Evolutionary conservation across 2,888 invertebrate species (phyloP).

Genomic region (Tupiocoris notatus): DNA sequence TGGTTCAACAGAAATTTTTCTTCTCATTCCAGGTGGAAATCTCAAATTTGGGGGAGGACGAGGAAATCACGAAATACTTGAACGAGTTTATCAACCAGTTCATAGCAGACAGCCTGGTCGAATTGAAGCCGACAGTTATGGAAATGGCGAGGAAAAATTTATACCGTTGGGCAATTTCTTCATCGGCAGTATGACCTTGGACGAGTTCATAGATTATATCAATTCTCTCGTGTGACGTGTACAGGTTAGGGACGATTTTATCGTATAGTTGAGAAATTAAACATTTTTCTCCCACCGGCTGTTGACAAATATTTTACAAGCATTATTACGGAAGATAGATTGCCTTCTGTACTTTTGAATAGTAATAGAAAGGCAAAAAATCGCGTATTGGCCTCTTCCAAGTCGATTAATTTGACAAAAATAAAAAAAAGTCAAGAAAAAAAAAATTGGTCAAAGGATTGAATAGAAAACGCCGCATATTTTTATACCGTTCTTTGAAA

Average conservation of each 20-base stretch:
- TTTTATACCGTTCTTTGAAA: slow-evolving; percentile 46
- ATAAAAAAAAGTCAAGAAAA: too few species aligned
- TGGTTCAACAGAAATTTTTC: too few species aligned
- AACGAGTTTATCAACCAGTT: slow-evolving; percentile 32
- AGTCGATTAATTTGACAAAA: too few species aligned
- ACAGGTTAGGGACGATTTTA: too few species aligned
- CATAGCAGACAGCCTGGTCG: slow-evolving; percentile 3
- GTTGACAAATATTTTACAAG: too few species aligned
- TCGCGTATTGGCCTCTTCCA: too few species aligned
- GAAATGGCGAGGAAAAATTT: neutral
- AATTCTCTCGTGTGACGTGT: neutral
- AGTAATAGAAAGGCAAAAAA: too few species aligned
- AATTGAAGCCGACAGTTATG: slow-evolving; percentile 7
- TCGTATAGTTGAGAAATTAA: too few species aligned
- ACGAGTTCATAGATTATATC: slow-evolving; percentile 4
- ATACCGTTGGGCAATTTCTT: slow-evolving; percentile 19
- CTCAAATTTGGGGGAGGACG: slow-evolving; percentile 9
- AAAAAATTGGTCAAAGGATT: neutral
- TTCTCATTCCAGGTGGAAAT: slow-evolving; percentile 29
- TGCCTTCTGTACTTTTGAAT: too few species aligned
- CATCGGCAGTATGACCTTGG: slow-evolving; percentile 8
- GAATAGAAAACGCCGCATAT: slow-evolving; percentile 14
- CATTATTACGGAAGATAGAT: too few species aligned
- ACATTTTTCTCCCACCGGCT: too few species aligned
- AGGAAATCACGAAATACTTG: slow-evolving; percentile 1